Percentiles rank a stretch among this genome's conserved stretches.
Evolutionary conservation across 2,888 invertebrate genomes (phyloP).

Genomic region (Gymnoscelis rufifasciata): DNA sequence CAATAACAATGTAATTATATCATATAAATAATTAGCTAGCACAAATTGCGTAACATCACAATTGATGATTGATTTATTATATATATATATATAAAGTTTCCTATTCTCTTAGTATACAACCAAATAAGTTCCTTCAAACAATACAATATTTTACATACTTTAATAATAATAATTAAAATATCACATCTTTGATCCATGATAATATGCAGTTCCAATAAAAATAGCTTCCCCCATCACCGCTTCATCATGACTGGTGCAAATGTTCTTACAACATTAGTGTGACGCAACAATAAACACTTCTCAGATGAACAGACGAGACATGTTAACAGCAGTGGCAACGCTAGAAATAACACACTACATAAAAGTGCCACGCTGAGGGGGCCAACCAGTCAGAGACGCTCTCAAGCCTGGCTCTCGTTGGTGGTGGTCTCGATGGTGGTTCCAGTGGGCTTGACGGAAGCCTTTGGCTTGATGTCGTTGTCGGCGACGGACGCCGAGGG

Average conservation of each 20-base stretch:
- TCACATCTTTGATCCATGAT: constrained; percentile 74
- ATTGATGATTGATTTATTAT: constrained; percentile 4
- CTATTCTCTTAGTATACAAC: constrained; percentile 30
- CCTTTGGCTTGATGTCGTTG: constrained; percentile 52
- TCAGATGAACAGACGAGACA: constrained; percentile 58
- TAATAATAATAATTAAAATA: constrained; percentile 65
- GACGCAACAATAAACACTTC: constrained; percentile 59
- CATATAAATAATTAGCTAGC: background rate
- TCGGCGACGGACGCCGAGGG: constrained; percentile 36
- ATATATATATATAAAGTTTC: constrained; percentile 18
- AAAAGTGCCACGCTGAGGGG: constrained; percentile 47
- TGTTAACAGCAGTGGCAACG: constrained; percentile 53
- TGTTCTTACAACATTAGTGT: constrained; percentile 44
- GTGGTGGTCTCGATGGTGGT: constrained; percentile 68
- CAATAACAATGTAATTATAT: constrained; percentile 20
- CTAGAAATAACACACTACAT: constrained; percentile 62
- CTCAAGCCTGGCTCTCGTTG: constrained; percentile 75
- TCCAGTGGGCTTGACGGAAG: constrained; percentile 54
- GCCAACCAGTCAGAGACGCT: constrained; percentile 32
- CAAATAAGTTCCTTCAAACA: constrained; percentile 36
- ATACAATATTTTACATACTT: constrained; percentile 51
- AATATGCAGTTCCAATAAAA: constrained; percentile 60
- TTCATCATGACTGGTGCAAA: constrained; percentile 34
- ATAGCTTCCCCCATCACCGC: constrained; percentile 45
- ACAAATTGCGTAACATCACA: constrained; percentile 2